Base-by-base conservation (phyloP, 2,113 vertebrate genomes). In the Toxotes jaculatrix region DNA sequence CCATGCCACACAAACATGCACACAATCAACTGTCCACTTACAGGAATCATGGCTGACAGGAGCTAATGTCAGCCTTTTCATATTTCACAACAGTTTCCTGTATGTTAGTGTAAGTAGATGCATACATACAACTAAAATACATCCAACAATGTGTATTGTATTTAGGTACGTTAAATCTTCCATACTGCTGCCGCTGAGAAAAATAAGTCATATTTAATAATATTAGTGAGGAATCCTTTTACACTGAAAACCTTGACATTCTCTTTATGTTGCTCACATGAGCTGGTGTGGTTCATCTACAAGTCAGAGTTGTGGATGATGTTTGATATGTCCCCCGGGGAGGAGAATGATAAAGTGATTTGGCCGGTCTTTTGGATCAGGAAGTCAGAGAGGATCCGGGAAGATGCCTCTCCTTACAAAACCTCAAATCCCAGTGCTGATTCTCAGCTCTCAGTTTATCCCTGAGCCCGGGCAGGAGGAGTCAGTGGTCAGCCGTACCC, bases 391-490 rank as follows among this genome's bases (percentile, higher is more conserved):
- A 80, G 69, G 65, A 79, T 83, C 59, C 61, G 31, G 61, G 47
- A 84, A 75, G 63, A 87, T 27, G 53, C 57, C 64, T 87, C 61
- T 53, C 57, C 64, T 80, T n/a, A 61, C 70, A 86, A 74, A 84
- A 78, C 79, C 77, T 70, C 78, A 88, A 72, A 38, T 76, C 71
- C 74, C 51, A 3, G 7, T 51, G 55, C 62, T 83, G 71, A 21
- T 47, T 70, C 36, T 75, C 43, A 59, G 72, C 55, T 78, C 61
- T 82, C 34, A 73, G 82, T 75, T 83, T 19, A 83, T 57, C 72
- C 42, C 70, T 78, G 63, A 76, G 78, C 65, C 74, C 31, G 6
- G 40, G 23, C 45, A 21, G 53, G 57, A 34, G 36, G 60, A 79
- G 47, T 12, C 5, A 2, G 43, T 55, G 64, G 60, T 61, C 63